Conservation (phyloP, 2,113 vertebrate genomes). For the Phalacrocorax aristotelis region DNA sequence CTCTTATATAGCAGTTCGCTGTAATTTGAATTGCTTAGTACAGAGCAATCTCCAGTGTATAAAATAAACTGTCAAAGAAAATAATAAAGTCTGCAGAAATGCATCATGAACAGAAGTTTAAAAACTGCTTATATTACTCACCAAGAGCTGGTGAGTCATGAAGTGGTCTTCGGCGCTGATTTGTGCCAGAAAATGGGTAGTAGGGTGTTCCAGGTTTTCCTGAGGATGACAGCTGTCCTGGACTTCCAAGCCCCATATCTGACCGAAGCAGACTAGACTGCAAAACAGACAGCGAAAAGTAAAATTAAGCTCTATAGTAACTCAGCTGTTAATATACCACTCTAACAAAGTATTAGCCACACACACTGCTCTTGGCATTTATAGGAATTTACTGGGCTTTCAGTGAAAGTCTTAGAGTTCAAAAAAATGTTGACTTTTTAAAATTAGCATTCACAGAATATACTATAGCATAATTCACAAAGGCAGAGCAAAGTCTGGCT, state of each 20-base stretch:
- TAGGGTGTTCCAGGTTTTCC: constrained; percentile 87
- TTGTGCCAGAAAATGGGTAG: constrained; percentile 86
- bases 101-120: background rate
- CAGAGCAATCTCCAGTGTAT: background rate
- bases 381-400: background rate
- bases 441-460: background rate
- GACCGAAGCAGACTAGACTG: constrained; percentile 85
- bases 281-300: constrained; percentile 51
- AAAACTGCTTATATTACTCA: constrained; percentile 49
- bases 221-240: constrained; percentile 83
- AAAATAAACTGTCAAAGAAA: background rate
- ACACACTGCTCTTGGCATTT: background rate
- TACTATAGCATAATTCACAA: background rate
- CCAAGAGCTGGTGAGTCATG: constrained; percentile 86
- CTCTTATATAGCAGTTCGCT: background rate
- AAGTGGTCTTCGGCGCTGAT: constrained; percentile 88
- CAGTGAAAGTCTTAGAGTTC: background rate
- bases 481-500: background rate
- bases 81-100: background rate
- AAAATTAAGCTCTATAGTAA: background rate
- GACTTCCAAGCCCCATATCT: constrained; percentile 84
- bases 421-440: background rate
- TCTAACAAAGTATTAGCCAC: background rate
- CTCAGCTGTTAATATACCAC: background rate
- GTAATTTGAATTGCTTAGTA: background rate